Conservation (phyloP, 2,113 vertebrate genomes). For the Meles meles region DNA sequence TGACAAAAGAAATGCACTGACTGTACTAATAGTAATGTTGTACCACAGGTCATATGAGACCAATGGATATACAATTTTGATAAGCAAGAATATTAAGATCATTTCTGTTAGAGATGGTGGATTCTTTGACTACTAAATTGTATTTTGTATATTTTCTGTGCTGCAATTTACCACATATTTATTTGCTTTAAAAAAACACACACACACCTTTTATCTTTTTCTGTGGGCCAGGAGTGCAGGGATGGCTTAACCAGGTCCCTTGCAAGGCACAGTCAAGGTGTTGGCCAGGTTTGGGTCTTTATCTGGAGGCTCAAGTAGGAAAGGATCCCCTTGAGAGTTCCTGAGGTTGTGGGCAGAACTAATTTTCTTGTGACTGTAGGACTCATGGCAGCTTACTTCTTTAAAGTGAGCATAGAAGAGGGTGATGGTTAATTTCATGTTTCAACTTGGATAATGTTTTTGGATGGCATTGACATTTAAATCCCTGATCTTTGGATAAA, state of each 20-base stretch:
- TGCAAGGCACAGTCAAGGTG: neutral
- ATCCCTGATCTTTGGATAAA: neutral
- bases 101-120: neutral
- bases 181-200: neutral
- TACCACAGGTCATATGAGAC: neutral
- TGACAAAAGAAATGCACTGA: neutral
- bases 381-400: neutral
- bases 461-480: neutral
- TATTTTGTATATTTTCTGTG: neutral
- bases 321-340: neutral
- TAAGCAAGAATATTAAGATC: neutral
- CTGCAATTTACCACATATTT: neutral
- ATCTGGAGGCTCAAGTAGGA: neutral
- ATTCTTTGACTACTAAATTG: neutral
- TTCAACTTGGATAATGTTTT: neutral
- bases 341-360: neutral
- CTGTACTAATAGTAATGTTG: neutral
- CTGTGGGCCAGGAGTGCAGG: neutral
- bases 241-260: neutral
- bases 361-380: neutral
- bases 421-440: neutral
- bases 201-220: neutral
- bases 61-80: neutral
- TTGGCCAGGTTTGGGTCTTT: neutral
- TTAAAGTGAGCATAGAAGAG: neutral